phyloP scores from a whole-genome alignment of 2,113 vertebrate species.

The Pteropus alecto region DNA sequence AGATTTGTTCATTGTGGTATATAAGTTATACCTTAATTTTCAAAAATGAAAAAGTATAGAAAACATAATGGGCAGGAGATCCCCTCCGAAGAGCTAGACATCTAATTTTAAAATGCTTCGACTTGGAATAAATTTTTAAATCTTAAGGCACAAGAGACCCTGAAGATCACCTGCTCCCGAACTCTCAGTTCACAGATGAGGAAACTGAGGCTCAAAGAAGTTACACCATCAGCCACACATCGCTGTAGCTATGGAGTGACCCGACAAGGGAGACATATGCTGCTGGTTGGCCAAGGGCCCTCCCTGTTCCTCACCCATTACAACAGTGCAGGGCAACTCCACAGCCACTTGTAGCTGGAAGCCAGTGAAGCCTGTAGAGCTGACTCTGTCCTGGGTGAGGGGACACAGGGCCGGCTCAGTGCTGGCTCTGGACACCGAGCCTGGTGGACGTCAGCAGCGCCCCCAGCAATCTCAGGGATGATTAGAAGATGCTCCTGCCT shows the following conservation, averaged over 20 bases:
- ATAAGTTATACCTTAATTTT: background rate
- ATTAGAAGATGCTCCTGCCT: background rate
- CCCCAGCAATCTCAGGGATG: background rate
- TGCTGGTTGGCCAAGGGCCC: rapidly evolving
- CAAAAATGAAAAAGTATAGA: background rate
- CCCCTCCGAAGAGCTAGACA: background rate
- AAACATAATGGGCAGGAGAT: background rate
- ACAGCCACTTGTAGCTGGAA: background rate
- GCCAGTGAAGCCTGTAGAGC: too few relatives aligned
- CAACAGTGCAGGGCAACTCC: background rate
- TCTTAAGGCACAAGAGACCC: background rate
- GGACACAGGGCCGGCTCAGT: background rate
- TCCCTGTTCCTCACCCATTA: background rate
- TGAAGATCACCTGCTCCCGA: background rate
- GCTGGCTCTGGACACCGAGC: background rate
- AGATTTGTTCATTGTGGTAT: background rate
- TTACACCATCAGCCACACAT: background rate
- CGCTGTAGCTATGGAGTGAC: rapidly evolving
- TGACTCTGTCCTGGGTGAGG: too few relatives aligned
- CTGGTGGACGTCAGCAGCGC: rapidly evolving
- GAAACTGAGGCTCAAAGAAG: background rate
- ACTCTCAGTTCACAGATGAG: background rate
- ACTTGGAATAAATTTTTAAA: background rate
- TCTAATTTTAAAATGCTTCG: background rate
- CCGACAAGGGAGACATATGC: too few relatives aligned